Conservation (phyloP, 2,113 vertebrate species). For the Fulica atra region DNA sequence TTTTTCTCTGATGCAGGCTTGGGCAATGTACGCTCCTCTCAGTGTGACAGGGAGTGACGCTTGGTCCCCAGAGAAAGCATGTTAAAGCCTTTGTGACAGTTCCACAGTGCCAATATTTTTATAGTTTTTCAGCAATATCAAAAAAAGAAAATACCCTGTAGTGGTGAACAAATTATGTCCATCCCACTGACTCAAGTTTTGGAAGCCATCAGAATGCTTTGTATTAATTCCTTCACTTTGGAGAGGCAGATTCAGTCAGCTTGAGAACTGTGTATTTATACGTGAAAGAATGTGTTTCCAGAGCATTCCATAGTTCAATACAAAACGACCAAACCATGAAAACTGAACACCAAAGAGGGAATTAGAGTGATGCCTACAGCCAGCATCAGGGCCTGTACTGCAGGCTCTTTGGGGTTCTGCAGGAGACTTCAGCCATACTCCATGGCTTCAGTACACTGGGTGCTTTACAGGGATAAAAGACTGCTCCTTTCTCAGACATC, state of each 20-base stretch:
- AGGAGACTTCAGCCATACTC: neutral
- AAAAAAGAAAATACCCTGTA: neutral
- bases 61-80: neutral
- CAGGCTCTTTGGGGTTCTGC: neutral
- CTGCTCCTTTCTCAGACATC: neutral
- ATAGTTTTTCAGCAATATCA: neutral
- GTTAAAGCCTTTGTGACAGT: neutral
- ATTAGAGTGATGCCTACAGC: neutral
- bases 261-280: neutral
- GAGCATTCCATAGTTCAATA: neutral
- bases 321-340: neutral
- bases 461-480: neutral
- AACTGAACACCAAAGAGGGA: neutral
- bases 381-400: neutral
- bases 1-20: neutral
- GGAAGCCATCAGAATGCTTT: neutral
- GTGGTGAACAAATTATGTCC: neutral
- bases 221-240: neutral
- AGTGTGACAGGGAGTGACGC: neutral
- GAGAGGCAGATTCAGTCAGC: neutral
- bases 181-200: neutral
- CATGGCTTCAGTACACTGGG: accelerated
- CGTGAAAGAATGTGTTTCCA: neutral
- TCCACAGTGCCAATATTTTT: neutral
- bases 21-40: neutral